Conservation (phyloP, 2,113 vertebrate genomes). For the Poecile atricapillus region DNA sequence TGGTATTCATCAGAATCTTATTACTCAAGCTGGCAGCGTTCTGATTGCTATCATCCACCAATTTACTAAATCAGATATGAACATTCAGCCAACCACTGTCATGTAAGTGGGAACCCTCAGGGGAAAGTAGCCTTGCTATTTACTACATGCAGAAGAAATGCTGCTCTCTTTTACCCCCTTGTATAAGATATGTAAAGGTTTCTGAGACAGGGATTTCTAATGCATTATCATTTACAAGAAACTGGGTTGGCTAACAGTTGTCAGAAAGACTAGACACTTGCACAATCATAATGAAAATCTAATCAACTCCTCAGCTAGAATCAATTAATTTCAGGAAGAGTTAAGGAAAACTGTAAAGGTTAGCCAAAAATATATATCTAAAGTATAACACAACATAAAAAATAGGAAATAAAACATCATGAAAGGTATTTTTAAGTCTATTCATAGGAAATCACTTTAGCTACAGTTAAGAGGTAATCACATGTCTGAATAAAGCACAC, state of each 20-base stretch:
- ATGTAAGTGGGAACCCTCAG: not conserved
- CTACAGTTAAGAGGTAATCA: not conserved
- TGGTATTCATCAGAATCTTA: slow-evolving; percentile 32
- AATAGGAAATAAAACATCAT: not conserved
- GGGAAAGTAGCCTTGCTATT: not conserved
- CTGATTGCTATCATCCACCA: slow-evolving; percentile 27
- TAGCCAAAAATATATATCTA: not conserved
- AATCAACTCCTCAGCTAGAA: not conserved
- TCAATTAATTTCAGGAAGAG: not conserved
- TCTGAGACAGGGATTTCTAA: not conserved
- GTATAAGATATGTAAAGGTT: not conserved
- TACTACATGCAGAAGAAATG: not conserved
- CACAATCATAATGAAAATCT: not conserved
- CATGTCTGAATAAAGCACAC: not conserved
- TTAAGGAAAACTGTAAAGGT: not conserved
- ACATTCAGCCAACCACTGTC: not conserved
- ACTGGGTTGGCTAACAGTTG: not conserved
- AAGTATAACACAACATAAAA: not conserved
- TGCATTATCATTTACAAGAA: not conserved
- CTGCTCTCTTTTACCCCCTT: rapidly evolving
- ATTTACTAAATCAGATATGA: slow-evolving; percentile 28
- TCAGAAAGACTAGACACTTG: not conserved
- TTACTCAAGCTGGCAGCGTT: not conserved
- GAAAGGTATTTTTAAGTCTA: not conserved
- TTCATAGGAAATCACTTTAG: not conserved